These are phyloP conservation scores for Heloderma charlesbogerti DNA, from an alignment of 2,113 vertebrate species.

Conservation along the genomic window DNA sequence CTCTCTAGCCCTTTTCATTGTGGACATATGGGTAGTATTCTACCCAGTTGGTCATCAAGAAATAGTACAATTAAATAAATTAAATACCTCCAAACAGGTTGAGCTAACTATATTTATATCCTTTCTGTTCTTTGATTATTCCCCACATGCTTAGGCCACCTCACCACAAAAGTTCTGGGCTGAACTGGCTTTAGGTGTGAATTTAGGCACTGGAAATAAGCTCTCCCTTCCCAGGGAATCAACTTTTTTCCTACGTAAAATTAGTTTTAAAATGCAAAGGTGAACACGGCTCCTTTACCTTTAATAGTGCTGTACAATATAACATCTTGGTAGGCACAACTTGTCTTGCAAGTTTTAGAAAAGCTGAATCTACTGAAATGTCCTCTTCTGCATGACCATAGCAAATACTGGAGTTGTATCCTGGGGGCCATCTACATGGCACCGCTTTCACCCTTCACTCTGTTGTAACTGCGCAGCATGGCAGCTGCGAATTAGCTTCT, in stretches of 20 bases:
- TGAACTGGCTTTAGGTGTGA: neutral
- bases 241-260: neutral
- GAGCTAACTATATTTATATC: neutral
- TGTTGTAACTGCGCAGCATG: too few relatives aligned
- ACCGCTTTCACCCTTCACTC: too few relatives aligned
- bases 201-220: neutral
- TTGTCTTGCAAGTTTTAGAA: neutral
- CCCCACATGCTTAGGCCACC: neutral
- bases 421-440: too few relatives aligned
- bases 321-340: neutral
- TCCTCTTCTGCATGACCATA: neutral
- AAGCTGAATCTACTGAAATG: neutral
- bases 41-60: neutral
- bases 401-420: accelerated
- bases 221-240: neutral
- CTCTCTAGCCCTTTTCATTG: neutral
- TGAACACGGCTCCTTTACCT: neutral
- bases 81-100: neutral
- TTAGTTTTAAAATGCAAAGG: neutral
- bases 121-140: neutral
- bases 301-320: neutral
- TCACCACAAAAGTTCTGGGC: neutral
- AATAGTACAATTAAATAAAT: neutral
- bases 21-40: neutral
- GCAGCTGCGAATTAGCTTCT: too few relatives aligned